Base-by-base conservation (phyloP, 2,797 vertebrate species). In the Gallinago nigripennis region DNA sequence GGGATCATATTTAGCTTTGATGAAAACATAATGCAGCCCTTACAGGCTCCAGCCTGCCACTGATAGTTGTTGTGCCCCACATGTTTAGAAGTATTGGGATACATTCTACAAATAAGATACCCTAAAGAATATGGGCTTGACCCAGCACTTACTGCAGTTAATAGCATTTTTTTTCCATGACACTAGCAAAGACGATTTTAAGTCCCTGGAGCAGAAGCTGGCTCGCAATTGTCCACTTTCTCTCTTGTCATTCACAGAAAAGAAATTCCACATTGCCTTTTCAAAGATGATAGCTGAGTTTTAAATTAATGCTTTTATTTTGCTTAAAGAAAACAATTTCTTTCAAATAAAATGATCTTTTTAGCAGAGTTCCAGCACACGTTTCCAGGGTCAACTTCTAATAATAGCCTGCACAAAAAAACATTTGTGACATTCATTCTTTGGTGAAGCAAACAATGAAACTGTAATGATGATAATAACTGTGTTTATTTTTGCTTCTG, bases 401-500 rank as follows among this genome's bases (percentile, higher is more conserved):
- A 92, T 90, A 93, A 94, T 25, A 92, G 33, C 30, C 54, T 27
- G 25, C 37, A 45, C 14, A 45, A 77, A 92, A 61, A 8, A 45
- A 5, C 23, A 69, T 18, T 94, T 92, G 45, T 75, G 88, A 92
- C 82, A 77, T 82, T 86, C 82, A 60, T 61, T 92, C 66, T 91
- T 89, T 20, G 17, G 23, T 88, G 76, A 66, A 84, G 82, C 70
- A 90, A 96, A 95, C 72, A 94, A 94, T 70, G 25, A 80, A 63
- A 58, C 33, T 66, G 24, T 89, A 91, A 94, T 78, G 79, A 86
- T 82, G 66, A 77, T 86, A 50, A 88, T 82, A 78, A 85, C 73
- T 85, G 65, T 85, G 70, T 91, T 95, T 92, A 92, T 90, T 94
- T 96, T 96, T 94, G 82, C 64, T 92, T 91, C 89, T 80, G 50